Evolutionary conservation across 2,113 vertebrate species (phyloP), one percentile per base, ranked within the genome.

Genomic region (Coptodon bakossiorum): DNA sequence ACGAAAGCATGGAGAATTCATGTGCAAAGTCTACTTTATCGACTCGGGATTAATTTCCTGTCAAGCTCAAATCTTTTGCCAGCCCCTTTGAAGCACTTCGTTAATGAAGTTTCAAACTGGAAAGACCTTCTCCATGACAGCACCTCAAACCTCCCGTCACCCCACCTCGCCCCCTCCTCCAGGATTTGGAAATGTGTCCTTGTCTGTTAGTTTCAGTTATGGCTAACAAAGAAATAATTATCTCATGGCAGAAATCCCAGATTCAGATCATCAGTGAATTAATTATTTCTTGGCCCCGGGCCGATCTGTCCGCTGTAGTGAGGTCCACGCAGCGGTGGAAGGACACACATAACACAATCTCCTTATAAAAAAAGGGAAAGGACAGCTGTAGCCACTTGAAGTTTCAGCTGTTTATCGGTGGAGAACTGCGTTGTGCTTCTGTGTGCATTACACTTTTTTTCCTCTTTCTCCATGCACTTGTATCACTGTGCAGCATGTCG

Each of bases 191-290:
- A 85, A 80, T 63, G 53, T 73, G 84, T 89, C 84, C 17, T 10
- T 86, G 81, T 83, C 56, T 80, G 80, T 91, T 89, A 79, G 66
- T 80, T 87, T 85, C 82, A 82, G 56, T 83, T 85, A 76, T 83
- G 83, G 68, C 57, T n/a, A 57, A 88, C 86, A 89, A 89, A 90
- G 85, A 86, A 90, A 88, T 83, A 68, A 92, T 93, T 82, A 85
- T 86, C 84, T 29, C 56, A 87, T 93, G 93, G 92, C 91, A 83
- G n/a, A 73, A 90, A 61, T 91, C 92, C 89, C 87, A 90, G 91
- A 91, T 81, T 48, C 84, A 86, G 79, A 93, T 92, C 63, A 76
- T 38, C 86, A 80, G 63, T 86, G 86, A 90, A 85, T 92, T 73
- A 86, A 94, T 92, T 78, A 82, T 86, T 76, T 80, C 80, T 90